Evolutionary conservation across 64 coral and sea anemone genomes (phyloP).

Genomic region (Porites lutea): DNA sequence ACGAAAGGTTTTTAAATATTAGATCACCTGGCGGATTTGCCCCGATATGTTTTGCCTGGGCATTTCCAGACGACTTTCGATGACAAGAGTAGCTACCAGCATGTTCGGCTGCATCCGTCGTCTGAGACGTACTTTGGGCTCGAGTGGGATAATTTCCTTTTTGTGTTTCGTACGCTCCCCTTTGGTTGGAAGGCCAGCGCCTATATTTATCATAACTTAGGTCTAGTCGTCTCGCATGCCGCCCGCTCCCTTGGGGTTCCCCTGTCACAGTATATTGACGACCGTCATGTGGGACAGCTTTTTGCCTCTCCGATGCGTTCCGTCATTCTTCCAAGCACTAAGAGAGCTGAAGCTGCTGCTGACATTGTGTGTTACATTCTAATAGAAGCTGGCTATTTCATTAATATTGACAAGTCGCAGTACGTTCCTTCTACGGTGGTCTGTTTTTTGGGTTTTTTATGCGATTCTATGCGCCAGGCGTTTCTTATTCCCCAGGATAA

Average conservation of each 20-base stretch:
- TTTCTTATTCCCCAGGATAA: too few species aligned
- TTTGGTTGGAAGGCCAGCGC: too few species aligned
- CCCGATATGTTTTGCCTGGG: not conserved
- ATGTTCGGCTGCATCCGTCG: not conserved
- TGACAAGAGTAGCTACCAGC: constrained; percentile 13
- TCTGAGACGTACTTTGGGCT: constrained; percentile 9
- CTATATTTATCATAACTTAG: too few species aligned
- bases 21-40: constrained; percentile 8
- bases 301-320: not conserved
- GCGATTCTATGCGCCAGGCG: too few species aligned
- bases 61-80: constrained; percentile 31
- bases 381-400: not conserved
- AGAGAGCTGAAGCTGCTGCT: not conserved
- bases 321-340: not conserved
- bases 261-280: not conserved
- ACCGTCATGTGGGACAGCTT: constrained; percentile 26
- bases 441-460: not conserved
- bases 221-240: too few species aligned
- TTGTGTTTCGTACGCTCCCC: too few species aligned
- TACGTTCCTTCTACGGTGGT: not conserved
- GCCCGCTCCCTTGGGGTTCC: too few species aligned
- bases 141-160: not conserved
- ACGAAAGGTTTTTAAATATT: constrained; percentile 15
- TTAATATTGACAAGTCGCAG: not conserved
- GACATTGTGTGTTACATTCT: constrained; percentile 11